phyloP scores from a whole-genome alignment of 2,113 vertebrate species.

The Peromyscus californicus region DNA sequence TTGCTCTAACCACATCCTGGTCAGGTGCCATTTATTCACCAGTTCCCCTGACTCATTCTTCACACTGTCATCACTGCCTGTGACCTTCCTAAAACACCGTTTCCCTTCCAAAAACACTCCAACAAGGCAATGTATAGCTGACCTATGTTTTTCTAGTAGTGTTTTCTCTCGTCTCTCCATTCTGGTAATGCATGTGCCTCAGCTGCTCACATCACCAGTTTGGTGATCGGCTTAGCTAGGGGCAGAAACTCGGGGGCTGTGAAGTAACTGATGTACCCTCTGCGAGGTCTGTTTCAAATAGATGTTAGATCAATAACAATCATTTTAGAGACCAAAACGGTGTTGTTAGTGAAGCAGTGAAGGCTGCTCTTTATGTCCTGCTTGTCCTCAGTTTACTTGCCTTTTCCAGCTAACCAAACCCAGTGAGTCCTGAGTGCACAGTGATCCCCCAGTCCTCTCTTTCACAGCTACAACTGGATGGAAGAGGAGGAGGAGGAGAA shows the following conservation, averaged over 20 bases:
- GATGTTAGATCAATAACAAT: background rate
- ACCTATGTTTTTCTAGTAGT: constrained; percentile 25
- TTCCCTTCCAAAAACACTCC: background rate
- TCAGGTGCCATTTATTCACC: background rate
- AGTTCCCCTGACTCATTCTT: constrained; percentile 23
- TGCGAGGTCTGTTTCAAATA: background rate
- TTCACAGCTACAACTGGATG: background rate
- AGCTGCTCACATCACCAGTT: background rate
- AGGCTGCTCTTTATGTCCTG: background rate
- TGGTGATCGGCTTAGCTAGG: background rate
- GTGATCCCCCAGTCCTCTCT: background rate
- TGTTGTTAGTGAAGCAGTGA: background rate
- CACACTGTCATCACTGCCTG: background rate
- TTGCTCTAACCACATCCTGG: background rate
- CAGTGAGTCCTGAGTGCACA: background rate
- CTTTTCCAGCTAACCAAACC: background rate
- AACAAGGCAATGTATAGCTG: background rate
- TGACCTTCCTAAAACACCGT: background rate
- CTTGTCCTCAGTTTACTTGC: background rate
- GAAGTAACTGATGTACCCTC: background rate
- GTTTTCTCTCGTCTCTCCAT: background rate
- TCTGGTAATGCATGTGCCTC: background rate
- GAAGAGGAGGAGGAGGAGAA: background rate
- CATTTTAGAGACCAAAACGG: background rate
- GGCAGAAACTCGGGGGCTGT: constrained; percentile 5